phyloP scores from a whole-genome alignment of 2,888 invertebrate genomes.

The Lepidocyrtinus sp. region DNA sequence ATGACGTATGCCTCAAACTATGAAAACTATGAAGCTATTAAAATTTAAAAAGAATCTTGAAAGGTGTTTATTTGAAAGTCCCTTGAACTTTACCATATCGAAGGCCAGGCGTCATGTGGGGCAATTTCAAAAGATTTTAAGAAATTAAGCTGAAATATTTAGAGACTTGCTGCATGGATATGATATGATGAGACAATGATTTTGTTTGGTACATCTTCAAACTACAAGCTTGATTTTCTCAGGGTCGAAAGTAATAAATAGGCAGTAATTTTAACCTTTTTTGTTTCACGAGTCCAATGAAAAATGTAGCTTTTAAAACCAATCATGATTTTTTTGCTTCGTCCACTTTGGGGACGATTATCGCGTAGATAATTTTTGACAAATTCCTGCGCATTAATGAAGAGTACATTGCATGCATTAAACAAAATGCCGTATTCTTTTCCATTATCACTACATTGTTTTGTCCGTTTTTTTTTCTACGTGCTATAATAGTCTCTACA shows the following conservation, averaged over 20 bases:
- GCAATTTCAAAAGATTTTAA: no score
- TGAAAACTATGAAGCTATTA: not conserved
- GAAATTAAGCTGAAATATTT: no score
- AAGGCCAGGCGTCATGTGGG: conserved; percentile 33
- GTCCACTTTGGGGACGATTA: not conserved
- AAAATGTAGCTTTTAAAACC: no score
- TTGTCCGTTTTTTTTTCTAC: not conserved
- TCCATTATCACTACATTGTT: not conserved
- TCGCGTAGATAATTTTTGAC: not conserved
- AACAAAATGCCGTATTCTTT: not conserved
- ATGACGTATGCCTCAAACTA: not conserved
- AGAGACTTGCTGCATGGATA: no score
- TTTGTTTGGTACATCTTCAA: no score
- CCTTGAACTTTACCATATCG: conserved; percentile 46
- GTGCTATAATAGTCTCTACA: no score
- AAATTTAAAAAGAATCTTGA: not conserved
- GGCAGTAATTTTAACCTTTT: no score
- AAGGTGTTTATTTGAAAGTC: conserved; percentile 29
- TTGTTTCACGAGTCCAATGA: no score
- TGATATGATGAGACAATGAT: no score
- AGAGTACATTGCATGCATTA: not conserved
- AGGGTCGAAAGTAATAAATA: no score
- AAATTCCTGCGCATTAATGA: not conserved
- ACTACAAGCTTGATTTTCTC: no score
- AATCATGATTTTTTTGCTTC: not conserved